These are phyloP conservation scores for Lanius collurio DNA, from an alignment of 2,113 vertebrate genomes.

Conservation along the genomic window DNA sequence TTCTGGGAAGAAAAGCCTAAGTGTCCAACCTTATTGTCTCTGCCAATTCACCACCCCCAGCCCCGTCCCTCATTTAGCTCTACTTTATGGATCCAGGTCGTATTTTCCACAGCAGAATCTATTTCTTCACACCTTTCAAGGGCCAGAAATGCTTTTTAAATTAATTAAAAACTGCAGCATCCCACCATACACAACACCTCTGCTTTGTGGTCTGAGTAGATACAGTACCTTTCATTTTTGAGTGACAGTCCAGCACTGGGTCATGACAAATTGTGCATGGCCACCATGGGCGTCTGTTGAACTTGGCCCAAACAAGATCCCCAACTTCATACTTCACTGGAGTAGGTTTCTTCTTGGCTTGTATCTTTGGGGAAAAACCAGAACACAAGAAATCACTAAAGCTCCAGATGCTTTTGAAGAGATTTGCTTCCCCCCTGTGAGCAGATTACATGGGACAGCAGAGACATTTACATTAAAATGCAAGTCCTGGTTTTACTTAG, in stretches of 20 bases:
- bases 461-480: conserved; percentile 53
- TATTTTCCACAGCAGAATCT: background rate
- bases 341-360: conserved; percentile 78
- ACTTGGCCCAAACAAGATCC: conserved; percentile 96
- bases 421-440: background rate
- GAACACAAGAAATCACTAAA: conserved; percentile 57
- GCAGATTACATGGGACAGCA: conserved; percentile 37
- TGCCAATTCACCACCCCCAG: background rate
- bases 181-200: background rate
- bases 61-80: background rate
- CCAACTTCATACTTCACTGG: conserved; percentile 90
- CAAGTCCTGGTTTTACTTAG: conserved; percentile 17
- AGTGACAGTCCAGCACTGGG: conserved; percentile 82
- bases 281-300: conserved; percentile 96
- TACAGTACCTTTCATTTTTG: conserved; percentile 90
- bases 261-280: conserved; percentile 89
- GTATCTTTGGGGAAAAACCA: conserved; percentile 75
- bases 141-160: background rate
- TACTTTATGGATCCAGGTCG: background rate
- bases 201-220: conserved; percentile 8
- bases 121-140: background rate
- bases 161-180: background rate
- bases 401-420: conserved; percentile 37
- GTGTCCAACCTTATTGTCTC: background rate
- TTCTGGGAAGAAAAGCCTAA: background rate